phyloP scores from a whole-genome alignment of 2,113 vertebrate genomes.

The Syngnathus scovelli region DNA sequence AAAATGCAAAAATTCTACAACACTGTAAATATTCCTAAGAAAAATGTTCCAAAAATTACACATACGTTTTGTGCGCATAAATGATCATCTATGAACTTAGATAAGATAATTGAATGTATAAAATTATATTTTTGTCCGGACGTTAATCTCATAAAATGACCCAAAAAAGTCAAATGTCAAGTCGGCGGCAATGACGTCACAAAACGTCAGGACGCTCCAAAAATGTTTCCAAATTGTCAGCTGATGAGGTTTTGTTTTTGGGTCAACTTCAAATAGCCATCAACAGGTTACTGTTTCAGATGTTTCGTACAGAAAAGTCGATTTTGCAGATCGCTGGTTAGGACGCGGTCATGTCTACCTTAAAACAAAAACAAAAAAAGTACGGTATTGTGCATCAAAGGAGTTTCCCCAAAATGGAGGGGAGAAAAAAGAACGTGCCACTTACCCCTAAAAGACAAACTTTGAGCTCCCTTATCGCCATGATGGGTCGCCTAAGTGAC shows the following conservation, averaged over 20 bases:
- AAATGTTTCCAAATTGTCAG: constrained; percentile 1
- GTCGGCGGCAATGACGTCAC: background rate
- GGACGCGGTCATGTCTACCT: background rate
- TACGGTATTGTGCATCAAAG: constrained; percentile 16
- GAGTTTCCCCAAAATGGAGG: constrained; percentile 46
- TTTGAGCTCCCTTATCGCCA: constrained; percentile 92
- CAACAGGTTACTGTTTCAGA: background rate
- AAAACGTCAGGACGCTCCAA: background rate
- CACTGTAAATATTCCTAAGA: no score
- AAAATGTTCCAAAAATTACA: no score
- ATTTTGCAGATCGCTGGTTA: background rate
- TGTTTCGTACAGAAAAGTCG: background rate
- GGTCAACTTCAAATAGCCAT: background rate
- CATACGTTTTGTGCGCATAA: no score
- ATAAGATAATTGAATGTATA: no score
- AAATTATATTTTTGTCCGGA: no score
- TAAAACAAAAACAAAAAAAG: background rate
- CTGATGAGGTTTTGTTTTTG: background rate
- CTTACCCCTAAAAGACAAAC: constrained; percentile 96
- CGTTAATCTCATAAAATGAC: no score
- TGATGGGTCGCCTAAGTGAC: constrained; percentile 29
- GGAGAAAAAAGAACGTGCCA: constrained; percentile 45
- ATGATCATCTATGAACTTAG: no score
- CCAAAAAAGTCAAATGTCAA: background rate
- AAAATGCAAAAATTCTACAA: no score